Evolutionary conservation across 1,140 invertebrate genomes (phyloP), one percentile per base, ranked within the genome.

Genomic region (Heterodera carotae): DNA sequence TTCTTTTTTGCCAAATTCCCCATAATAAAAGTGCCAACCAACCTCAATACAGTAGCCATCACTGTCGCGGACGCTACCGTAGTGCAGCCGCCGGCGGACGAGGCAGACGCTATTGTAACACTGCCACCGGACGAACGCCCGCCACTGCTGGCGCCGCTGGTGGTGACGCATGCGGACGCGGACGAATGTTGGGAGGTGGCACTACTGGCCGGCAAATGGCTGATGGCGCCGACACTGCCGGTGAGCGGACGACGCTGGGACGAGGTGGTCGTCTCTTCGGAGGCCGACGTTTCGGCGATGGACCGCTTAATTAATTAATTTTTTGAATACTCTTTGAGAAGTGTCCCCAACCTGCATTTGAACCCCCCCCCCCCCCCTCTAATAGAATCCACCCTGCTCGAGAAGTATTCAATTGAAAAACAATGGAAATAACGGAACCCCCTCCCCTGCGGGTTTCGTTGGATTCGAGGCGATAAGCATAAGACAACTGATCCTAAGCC

Each of bases 251-350:
- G 66, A 18, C 29, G 36, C 36, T 73, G 56, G 71, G 56, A 60
- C 27, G n/a, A 62, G 62, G 39, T 29, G 71, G 6, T 25, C 22
- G 53, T 29, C 73, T 60, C 33, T n/a, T 60, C 60, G 6, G 70
- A 75, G 43, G 43, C 10, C n/a, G 68, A 60, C 33, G 76, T 77
- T 29, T 77, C 76, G 6, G 76, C 76, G 29, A 77, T 77, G 27
- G 76, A 77, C 60, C 75, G 75, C 76, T 77, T n/a, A 25, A 70
- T n/a, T 59, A 56, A 72, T 33, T 31, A 60, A 18, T 73, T 12
- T 6, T 69, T 69, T 69, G 18, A 69, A 69, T 27, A 69, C 18
- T 53, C 18, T 53, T 53, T 39, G 4, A 39, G 10, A 39, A 39
- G 36, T 4, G n/a, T n/a, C n/a, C n/a, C n/a, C n/a, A n/a, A n/a